Percentiles rank a stretch among this genome's conserved stretches.
phyloP scores from a whole-genome alignment of 1,140 invertebrate genomes.

The Caenorhabditis inopinata region DNA sequence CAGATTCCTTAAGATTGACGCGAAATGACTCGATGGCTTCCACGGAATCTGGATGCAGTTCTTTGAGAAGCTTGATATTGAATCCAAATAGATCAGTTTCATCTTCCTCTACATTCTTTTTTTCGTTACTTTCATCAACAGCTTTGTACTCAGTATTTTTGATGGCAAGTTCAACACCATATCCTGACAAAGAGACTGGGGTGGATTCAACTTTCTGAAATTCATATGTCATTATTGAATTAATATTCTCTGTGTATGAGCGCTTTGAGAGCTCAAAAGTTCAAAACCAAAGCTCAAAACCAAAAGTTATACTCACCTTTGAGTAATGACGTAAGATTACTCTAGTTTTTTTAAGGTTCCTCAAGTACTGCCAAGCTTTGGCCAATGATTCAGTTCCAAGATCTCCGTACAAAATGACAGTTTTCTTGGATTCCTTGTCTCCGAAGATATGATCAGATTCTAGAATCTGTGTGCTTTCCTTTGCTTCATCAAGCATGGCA shows the following conservation, averaged over 20 bases:
- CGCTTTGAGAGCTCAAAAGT: no score
- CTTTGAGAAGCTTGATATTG: conserved; percentile 61
- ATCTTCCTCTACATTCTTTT: conserved; percentile 49
- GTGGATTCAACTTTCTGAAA: conserved; percentile 53
- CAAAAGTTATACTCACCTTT: conserved; percentile 24
- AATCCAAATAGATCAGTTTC: conserved; percentile 60
- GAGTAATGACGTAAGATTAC: conserved; percentile 56
- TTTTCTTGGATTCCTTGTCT: neutral
- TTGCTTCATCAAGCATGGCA: neutral
- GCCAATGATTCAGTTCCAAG: conserved; percentile 48
- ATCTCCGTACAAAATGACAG: conserved; percentile 51
- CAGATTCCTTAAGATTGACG: conserved; percentile 78
- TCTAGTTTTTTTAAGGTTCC: conserved; percentile 25
- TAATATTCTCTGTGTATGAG: no score
- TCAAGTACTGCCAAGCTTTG: conserved; percentile 38
- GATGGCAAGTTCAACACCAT: conserved; percentile 95
- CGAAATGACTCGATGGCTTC: conserved; percentile 68
- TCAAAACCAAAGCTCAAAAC: neutral
- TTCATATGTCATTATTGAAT: conserved; percentile 1
- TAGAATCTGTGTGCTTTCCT: neutral
- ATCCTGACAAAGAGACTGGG: conserved; percentile 83
- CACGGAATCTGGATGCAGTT: conserved; percentile 67
- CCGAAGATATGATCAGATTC: neutral
- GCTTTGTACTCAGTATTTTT: conserved; percentile 97
- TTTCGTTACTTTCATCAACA: conserved; percentile 42